Conservation (phyloP, 53 echinoderm and acorn worm genomes). For the Luidia sarsii region DNA sequence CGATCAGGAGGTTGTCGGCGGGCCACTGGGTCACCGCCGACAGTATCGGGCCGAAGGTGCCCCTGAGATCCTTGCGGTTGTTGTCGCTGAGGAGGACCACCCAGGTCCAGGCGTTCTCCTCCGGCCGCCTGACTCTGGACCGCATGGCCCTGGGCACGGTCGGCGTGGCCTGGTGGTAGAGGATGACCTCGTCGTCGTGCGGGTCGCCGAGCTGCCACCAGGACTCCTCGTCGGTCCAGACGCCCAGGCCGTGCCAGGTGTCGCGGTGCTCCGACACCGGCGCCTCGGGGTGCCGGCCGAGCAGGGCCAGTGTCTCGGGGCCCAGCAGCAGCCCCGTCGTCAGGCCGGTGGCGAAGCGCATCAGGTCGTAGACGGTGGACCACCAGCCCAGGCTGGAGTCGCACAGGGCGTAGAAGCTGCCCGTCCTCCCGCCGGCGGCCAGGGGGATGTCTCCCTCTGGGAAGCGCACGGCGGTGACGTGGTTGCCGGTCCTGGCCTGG, state of each 20-base stretch:
- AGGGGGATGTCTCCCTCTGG: slow-evolving; percentile 63
- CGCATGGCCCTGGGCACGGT: not conserved
- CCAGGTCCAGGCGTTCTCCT: slow-evolving; percentile 54
- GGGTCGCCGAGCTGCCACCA: slow-evolving; percentile 98
- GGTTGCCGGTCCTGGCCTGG: not conserved
- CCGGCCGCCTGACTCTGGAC: slow-evolving; percentile 3
- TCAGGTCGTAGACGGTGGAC: slow-evolving; percentile 86
- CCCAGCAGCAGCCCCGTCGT: slow-evolving; percentile 51
- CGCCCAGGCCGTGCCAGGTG: slow-evolving; percentile 92
- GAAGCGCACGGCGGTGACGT: slow-evolving; percentile 47
- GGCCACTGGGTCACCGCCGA: slow-evolving; percentile 71
- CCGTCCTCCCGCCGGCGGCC: not conserved
- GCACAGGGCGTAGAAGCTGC: slow-evolving; percentile 31
- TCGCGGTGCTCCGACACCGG: slow-evolving; percentile 81
- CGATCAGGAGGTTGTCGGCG: slow-evolving; percentile 41
- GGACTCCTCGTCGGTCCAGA: slow-evolving; percentile 62
- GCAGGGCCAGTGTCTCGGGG: slow-evolving; percentile 13
- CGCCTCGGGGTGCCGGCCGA: slow-evolving; percentile 66
- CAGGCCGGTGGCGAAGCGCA: slow-evolving; percentile 80
- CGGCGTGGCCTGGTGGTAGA: slow-evolving; percentile 66
- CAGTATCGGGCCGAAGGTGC: slow-evolving; percentile 54
- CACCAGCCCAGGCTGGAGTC: slow-evolving; percentile 89
- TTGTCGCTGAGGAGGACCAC: slow-evolving; percentile 86
- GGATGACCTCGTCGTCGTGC: slow-evolving; percentile 86
- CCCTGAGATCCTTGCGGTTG: slow-evolving; percentile 77